Percentiles rank a stretch among this genome's conserved stretches.
phyloP scores from a whole-genome alignment of 2,797 vertebrate genomes.

The Acrossocheilus fasciatus region DNA sequence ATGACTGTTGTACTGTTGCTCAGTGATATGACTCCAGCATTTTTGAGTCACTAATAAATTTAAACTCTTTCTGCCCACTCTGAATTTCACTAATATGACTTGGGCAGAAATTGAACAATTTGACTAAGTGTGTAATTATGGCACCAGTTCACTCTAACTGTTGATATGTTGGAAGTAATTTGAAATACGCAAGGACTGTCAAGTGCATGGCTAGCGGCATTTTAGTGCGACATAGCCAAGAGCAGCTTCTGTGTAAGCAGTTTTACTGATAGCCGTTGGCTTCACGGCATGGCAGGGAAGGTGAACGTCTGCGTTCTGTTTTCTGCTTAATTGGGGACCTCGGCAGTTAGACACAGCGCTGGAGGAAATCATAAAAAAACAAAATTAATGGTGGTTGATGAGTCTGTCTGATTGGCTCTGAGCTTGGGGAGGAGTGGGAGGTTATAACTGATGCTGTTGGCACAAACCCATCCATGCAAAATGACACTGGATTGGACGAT shows the following conservation, averaged over 20 bases:
- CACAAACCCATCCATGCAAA: conserved; percentile 44
- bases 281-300: conserved; percentile 42
- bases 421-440: conserved; percentile 19
- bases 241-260: conserved; percentile 47
- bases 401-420: conserved; percentile 28
- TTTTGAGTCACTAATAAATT: conserved; percentile 17
- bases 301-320: conserved; percentile 48
- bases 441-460: conserved; percentile 49
- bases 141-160: conserved; percentile 46
- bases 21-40: conserved; percentile 19
- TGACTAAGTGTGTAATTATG: conserved; percentile 50
- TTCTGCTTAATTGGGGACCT: conserved; percentile 60
- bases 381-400: conserved; percentile 34
- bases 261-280: conserved; percentile 58
- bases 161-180: conserved; percentile 56
- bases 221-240: conserved; percentile 38
- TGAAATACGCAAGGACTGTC: conserved; percentile 52
- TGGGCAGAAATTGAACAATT: conserved; percentile 23
- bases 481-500: conserved; percentile 51
- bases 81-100: conserved; percentile 24
- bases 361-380: conserved; percentile 20
- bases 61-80: conserved; percentile 44
- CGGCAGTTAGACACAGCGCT: conserved; percentile 34
- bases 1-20: conserved; percentile 14
- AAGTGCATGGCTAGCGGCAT: conserved; percentile 46